These are phyloP conservation scores for Pteria penguin DNA, from an alignment of 2,888 invertebrate genomes.

Conservation along the genomic window DNA sequence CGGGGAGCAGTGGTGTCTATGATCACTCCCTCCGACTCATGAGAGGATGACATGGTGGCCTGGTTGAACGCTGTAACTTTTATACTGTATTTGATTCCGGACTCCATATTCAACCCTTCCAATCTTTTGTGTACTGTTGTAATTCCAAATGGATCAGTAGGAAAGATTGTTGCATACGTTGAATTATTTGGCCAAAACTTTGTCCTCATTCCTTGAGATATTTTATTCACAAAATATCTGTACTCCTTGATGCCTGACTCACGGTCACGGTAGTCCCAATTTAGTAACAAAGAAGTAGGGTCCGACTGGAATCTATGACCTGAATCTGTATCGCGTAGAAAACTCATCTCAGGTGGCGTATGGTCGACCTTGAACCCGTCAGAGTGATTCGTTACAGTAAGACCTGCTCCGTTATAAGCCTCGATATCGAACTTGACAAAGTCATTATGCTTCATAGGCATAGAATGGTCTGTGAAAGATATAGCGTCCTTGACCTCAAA, in stretches of 20 bases:
- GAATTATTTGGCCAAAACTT: slow-evolving; percentile 49
- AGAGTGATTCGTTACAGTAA: slow-evolving; percentile 39
- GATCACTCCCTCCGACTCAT: slow-evolving; percentile 59
- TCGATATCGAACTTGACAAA: slow-evolving; percentile 47
- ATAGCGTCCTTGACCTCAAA: slow-evolving; percentile 43
- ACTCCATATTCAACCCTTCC: slow-evolving; percentile 37
- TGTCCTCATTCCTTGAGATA: slow-evolving; percentile 50
- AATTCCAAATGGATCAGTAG: background rate
- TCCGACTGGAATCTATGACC: slow-evolving; percentile 46
- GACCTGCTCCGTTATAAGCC: slow-evolving; percentile 62
- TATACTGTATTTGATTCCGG: slow-evolving; percentile 57
- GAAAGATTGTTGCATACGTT: slow-evolving; percentile 27
- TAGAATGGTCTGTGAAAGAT: slow-evolving; percentile 47
- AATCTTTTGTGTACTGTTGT: slow-evolving; percentile 27
- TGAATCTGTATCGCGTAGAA: slow-evolving; percentile 33
- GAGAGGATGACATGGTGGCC: slow-evolving; percentile 54
- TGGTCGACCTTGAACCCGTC: slow-evolving; percentile 63
- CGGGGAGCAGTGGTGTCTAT: slow-evolving; percentile 63
- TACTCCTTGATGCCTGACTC: slow-evolving; percentile 62
- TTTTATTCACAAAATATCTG: slow-evolving; percentile 50
- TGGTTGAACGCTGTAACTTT: slow-evolving; percentile 61
- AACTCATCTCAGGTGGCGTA: slow-evolving; percentile 56
- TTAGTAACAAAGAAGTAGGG: slow-evolving; percentile 39
- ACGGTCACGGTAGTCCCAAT: slow-evolving; percentile 57
- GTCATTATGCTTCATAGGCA: slow-evolving; percentile 49